phyloP scores from a whole-genome alignment of 2,888 invertebrate genomes.

The Tillus elongatus region DNA sequence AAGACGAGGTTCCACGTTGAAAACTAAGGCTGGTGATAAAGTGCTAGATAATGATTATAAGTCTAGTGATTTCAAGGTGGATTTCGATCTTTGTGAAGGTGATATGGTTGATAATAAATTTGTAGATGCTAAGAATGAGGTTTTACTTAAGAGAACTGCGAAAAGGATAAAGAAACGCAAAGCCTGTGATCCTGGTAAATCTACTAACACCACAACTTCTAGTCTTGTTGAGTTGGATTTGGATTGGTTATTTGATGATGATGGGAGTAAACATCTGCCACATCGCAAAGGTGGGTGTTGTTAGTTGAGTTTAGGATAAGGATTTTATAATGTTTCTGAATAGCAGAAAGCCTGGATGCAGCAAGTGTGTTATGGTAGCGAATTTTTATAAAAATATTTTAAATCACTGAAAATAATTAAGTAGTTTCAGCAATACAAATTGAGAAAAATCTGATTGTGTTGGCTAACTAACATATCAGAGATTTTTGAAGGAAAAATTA shows the following conservation, averaged over 20 bases:
- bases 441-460: too few relatives aligned
- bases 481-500: too few relatives aligned
- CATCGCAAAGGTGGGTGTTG: constrained; percentile 26
- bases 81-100: constrained; percentile 32
- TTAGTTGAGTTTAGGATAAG: too few relatives aligned
- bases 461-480: too few relatives aligned
- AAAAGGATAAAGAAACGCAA: constrained; percentile 29
- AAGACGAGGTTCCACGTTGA: not conserved
- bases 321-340: too few relatives aligned
- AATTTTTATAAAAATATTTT: too few relatives aligned
- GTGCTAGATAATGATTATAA: constrained; percentile 12
- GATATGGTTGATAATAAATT: constrained; percentile 38
- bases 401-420: too few relatives aligned
- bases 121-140: constrained; percentile 33
- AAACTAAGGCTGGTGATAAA: constrained; percentile 5
- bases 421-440: not conserved
- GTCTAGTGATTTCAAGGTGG: constrained; percentile 13
- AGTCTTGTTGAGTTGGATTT: constrained; percentile 50
- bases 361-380: too few relatives aligned
- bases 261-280: constrained; percentile 29
- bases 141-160: constrained; percentile 28
- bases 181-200: constrained; percentile 22
- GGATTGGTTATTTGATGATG: constrained; percentile 57
- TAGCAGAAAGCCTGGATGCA: too few relatives aligned
- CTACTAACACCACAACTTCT: constrained; percentile 32